phyloP scores from a whole-genome alignment of 2,113 vertebrate genomes.

The Callithrix jacchus region DNA sequence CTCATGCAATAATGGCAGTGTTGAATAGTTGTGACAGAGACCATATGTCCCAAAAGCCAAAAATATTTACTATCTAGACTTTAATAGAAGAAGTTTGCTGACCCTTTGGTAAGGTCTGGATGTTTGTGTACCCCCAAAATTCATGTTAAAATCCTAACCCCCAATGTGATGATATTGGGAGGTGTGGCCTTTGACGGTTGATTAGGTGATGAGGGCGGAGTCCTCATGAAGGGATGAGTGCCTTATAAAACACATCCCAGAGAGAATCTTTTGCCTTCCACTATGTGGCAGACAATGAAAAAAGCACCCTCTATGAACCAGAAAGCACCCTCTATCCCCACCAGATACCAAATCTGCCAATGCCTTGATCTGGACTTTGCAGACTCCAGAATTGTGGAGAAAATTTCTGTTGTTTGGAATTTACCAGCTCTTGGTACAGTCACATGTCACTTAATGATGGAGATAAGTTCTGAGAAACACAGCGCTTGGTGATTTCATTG shows the following conservation, averaged over 20 bases:
- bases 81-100: neutral
- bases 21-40: neutral
- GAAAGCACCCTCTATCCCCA: too few species aligned
- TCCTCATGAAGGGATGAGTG: neutral
- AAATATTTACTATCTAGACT: neutral
- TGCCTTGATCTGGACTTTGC: neutral
- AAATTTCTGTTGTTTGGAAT: neutral
- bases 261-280: neutral
- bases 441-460: neutral
- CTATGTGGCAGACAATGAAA: neutral
- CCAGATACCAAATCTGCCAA: neutral
- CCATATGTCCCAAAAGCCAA: neutral
- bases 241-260: neutral
- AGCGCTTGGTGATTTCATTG: neutral
- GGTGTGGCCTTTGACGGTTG: fast-evolving
- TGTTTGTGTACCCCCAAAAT: neutral
- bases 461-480: neutral
- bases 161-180: neutral
- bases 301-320: too few species aligned
- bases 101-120: neutral
- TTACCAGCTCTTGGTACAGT: neutral
- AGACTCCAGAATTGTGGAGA: neutral
- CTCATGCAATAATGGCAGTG: neutral
- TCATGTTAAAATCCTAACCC: neutral
- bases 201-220: neutral